These are phyloP conservation scores for Aspidapion aeneum DNA, from an alignment of 2,888 invertebrate genomes.

Conservation along the genomic window DNA sequence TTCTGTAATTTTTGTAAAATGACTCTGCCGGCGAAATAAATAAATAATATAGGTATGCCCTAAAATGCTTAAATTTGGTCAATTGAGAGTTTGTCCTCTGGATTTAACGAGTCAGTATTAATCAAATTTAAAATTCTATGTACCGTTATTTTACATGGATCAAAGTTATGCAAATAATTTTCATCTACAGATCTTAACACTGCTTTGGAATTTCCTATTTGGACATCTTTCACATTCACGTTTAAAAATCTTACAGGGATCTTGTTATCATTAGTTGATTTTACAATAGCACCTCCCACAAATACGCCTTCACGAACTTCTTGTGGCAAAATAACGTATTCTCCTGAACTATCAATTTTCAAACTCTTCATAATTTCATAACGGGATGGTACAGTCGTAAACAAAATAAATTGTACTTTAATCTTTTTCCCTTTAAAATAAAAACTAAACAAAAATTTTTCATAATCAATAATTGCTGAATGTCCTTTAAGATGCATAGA, in stretches of 20 bases:
- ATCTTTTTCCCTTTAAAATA: neutral
- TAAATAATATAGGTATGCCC: neutral
- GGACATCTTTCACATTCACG: slow-evolving; percentile 13
- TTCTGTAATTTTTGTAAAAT: no score
- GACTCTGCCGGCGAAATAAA: no score
- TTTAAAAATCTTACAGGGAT: slow-evolving; percentile 23
- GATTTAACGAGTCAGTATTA: slow-evolving; percentile 17
- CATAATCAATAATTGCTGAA: neutral
- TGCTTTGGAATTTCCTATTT: slow-evolving; percentile 22
- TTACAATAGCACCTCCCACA: slow-evolving; percentile 10
- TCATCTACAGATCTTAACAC: neutral
- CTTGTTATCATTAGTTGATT: slow-evolving; percentile 12
- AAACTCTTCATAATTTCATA: slow-evolving; percentile 23
- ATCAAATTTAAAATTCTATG: slow-evolving; percentile 22
- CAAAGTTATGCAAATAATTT: neutral
- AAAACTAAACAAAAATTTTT: neutral
- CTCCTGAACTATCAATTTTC: slow-evolving; percentile 1
- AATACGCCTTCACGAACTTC: slow-evolving; percentile 23
- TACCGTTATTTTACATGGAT: slow-evolving; percentile 7
- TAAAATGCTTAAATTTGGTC: slow-evolving; percentile 12
- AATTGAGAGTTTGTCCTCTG: slow-evolving; percentile 14
- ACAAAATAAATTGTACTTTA: neutral
- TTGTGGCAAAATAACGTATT: slow-evolving; percentile 7
- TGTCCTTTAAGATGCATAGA: neutral
- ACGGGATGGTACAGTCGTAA: slow-evolving; percentile 13